Evolutionary conservation across 2,113 vertebrate species (phyloP).

Genomic region (Notothenia coriiceps): DNA sequence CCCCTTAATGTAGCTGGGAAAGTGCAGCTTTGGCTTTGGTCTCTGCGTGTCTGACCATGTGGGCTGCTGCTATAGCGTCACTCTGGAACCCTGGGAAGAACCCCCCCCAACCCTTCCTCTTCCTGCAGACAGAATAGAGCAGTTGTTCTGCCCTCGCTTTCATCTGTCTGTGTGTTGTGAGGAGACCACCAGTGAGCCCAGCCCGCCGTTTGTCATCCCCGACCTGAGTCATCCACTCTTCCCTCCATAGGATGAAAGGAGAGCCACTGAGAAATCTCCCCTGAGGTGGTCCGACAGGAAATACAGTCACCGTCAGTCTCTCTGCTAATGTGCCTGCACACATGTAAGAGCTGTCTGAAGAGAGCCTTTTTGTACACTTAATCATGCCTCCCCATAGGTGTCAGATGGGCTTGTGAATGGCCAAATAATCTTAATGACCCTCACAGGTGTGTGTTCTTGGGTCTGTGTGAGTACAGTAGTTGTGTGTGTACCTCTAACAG

Average conservation of each 20-base stretch:
- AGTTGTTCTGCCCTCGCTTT: conserved; percentile 65
- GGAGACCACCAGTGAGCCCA: conserved; percentile 48
- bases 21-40: conserved; percentile 21
- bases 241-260: conserved; percentile 66
- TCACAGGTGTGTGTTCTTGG: conserved; percentile 43
- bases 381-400: conserved; percentile 35
- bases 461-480: conserved; percentile 24
- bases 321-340: conserved; percentile 46
- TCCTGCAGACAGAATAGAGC: conserved; percentile 62
- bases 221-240: conserved; percentile 70
- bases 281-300: conserved; percentile 67
- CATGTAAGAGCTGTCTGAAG: conserved; percentile 37
- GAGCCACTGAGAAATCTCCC: conserved; percentile 49
- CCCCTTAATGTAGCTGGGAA: conserved; percentile 43
- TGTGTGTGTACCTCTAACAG: conserved; percentile 43
- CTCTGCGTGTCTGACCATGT: conserved; percentile 33
- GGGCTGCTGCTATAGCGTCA: conserved; percentile 26
- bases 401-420: conserved; percentile 41
- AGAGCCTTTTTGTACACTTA: conserved; percentile 38
- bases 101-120: conserved; percentile 24
- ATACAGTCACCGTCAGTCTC: conserved; percentile 49
- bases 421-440: conserved; percentile 61
- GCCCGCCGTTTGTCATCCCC: conserved; percentile 46
- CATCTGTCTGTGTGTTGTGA: conserved; percentile 51
- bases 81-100: conserved; percentile 51